Conservation (phyloP, 2,888 invertebrate genomes). For the Volucella zonaria region DNA sequence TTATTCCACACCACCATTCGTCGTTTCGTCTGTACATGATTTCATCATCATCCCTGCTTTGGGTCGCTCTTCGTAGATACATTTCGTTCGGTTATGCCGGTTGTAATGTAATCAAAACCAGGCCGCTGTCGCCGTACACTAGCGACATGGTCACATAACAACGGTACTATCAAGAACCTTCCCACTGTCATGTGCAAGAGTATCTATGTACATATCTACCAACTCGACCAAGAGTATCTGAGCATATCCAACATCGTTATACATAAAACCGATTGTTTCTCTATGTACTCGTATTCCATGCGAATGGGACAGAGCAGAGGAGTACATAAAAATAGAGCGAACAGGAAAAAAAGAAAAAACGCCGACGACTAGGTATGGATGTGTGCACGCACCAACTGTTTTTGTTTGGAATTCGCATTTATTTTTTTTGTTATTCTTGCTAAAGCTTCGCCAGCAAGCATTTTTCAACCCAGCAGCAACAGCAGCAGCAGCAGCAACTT, state of each 20-base stretch:
- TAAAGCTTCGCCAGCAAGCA: conserved; percentile 27
- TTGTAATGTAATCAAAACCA: conserved; percentile 8
- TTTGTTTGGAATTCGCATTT: conserved; percentile 29
- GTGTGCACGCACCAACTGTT: conserved; percentile 63
- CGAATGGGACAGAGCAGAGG: conserved; percentile 25
- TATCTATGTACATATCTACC: conserved; percentile 9
- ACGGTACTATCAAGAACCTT: conserved; percentile 45
- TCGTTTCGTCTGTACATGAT: conserved; percentile 48
- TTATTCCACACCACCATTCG: conserved; percentile 70
- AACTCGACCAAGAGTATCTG: background rate
- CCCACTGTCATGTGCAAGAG: conserved; percentile 9
- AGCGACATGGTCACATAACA: conserved; percentile 52
- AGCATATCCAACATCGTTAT: background rate
- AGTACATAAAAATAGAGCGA: conserved; percentile 36
- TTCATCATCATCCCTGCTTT: conserved; percentile 36
- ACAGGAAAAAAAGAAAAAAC: background rate
- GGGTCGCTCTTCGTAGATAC: conserved; percentile 37
- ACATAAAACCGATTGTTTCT: background rate
- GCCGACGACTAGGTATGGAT: conserved; percentile 7
- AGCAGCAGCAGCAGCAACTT: no score
- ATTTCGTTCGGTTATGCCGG: background rate
- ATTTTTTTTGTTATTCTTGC: conserved; percentile 38
- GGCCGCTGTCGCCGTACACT: background rate
- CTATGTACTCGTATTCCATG: conserved; percentile 11
- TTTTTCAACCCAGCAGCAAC: no score